Conservation (phyloP, 2,797 vertebrate genomes). For the Malurus splendens region DNA sequence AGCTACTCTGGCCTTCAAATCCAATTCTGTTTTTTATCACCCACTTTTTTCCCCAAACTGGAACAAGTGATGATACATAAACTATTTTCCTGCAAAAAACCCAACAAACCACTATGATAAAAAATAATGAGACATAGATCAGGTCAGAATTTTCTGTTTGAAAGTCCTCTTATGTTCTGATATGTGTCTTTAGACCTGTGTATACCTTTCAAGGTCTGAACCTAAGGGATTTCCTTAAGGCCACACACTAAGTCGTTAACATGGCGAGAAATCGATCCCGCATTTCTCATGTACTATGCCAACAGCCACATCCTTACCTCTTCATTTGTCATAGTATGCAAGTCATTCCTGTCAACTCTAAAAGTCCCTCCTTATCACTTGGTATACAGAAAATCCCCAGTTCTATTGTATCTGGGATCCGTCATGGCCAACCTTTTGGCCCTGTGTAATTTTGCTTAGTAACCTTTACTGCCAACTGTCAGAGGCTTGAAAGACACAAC, state of each 20-base stretch:
- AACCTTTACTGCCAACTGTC: slow-evolving; percentile 6
- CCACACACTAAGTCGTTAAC: not conserved
- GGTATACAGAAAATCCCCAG: not conserved
- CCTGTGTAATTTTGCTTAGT: slow-evolving; percentile 22
- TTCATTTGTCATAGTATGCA: slow-evolving; percentile 13
- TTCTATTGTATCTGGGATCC: slow-evolving; percentile 39
- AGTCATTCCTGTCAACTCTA: not conserved
- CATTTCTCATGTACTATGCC: not conserved
- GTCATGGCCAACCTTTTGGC: slow-evolving; percentile 45
- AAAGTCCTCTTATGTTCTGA: not conserved
- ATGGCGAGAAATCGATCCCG: not conserved
- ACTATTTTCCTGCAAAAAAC: not conserved
- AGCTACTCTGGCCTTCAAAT: not conserved
- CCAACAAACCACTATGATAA: not conserved
- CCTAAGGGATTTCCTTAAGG: not conserved
- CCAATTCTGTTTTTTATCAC: not conserved
- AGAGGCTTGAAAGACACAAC: slow-evolving; percentile 22
- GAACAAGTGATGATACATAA: not conserved
- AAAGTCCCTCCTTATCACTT: slow-evolving; percentile 27
- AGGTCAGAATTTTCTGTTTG: not conserved
- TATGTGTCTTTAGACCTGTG: not conserved
- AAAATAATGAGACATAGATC: not conserved
- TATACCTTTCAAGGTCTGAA: not conserved
- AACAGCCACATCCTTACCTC: not conserved
- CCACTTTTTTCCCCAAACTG: not conserved